Evolutionary conservation across 2,113 vertebrate genomes (phyloP), one percentile per base, ranked within the genome.

Genomic region (Machaerirhynchus nigripectus): DNA sequence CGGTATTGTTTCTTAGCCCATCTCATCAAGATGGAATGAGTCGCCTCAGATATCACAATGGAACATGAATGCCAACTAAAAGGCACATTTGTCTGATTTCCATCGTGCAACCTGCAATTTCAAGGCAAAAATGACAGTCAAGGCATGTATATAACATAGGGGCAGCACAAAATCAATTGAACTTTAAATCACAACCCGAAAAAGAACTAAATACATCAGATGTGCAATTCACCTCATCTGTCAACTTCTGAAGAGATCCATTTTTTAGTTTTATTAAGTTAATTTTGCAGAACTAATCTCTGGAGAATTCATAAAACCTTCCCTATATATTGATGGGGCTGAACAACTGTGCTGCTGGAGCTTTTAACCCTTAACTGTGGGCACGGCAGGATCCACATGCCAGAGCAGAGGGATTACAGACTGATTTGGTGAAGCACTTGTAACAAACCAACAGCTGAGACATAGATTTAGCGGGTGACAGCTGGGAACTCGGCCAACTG

Each of bases 391-490:
- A 82, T 35, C 31, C 61, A 57, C 56, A 77, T 30, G 40, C n/a
- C 85, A 86, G 63, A 74, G 59, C 79, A 83, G 20, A 61, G 67
- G 64, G 70, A 80, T 75, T 78, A 70, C 24, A 67, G 57, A 49
- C 63, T 24, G 64, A 83, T 86, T 30, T 74, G 75, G 63, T 63
- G 82, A 85, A 78, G 71, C 75, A 86, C 33, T 59, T 67, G 85
- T 63, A 90, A 75, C 39, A 86, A 86, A 75, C 60, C 47, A 93
- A 64, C 85, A 94, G 83, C 90, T 89, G 90, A 94, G 76, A 82
- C 89, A 76, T 13, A 87, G 86, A 87, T 93, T 88, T 84, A 81
- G 88, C 24, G 55, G 42, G 67, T 74, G 82, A 93, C 85, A 93
- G 92, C 79, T 92, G 84, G 71, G 79, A 95, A 67, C 71, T 70